Conservation (phyloP, 2,888 invertebrate species). For the Paralinhomoeus sp. region DNA sequence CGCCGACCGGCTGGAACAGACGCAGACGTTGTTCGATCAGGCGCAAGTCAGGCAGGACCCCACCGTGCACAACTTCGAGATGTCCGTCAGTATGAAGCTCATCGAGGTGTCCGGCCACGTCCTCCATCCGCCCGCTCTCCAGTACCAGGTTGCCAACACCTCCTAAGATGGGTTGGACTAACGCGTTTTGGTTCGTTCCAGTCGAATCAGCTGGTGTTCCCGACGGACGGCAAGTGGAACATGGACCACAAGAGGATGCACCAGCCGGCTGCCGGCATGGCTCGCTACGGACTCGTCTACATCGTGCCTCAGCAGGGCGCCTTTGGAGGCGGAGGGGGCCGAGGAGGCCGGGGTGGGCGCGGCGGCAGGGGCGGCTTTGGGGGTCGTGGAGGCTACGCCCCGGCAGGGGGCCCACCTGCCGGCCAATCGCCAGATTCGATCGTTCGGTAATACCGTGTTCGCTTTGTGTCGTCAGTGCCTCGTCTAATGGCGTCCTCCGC, state of each 20-base stretch:
- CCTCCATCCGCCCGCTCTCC: neutral
- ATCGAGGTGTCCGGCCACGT: neutral
- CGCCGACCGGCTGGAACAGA: neutral
- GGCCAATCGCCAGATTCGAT: no score
- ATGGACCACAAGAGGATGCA: neutral
- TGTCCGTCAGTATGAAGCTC: neutral
- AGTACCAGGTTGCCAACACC: neutral
- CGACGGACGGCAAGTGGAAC: neutral
- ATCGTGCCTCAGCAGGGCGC: no score
- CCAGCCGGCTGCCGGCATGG: neutral
- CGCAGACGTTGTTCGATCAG: neutral
- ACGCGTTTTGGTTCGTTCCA: neutral
- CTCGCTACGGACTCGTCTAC: no score
- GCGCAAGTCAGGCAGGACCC: neutral
- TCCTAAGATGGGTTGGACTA: no score
- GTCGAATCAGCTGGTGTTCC: neutral
- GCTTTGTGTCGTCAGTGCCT: no score
- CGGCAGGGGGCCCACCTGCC: no score
- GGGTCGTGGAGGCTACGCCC: no score
- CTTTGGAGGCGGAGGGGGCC: no score
- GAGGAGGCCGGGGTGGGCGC: no score
- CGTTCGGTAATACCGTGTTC: no score
- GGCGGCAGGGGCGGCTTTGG: no score
- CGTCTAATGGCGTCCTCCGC: no score
- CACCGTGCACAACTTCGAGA: neutral